Conservation (phyloP, 2,888 invertebrate species). For the Pheosia tremula region DNA sequence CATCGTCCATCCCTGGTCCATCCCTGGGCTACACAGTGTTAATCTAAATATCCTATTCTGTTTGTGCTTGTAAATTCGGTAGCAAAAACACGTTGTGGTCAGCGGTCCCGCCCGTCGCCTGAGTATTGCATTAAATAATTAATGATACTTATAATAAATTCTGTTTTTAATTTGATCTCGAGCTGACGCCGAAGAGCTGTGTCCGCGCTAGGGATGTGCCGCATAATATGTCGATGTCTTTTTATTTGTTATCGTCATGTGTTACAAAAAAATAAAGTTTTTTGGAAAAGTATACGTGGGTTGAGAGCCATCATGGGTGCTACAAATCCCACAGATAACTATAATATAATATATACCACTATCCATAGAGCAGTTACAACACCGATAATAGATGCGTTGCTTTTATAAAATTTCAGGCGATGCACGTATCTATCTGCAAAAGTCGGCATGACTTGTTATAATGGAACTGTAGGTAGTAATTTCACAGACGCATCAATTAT, state of each 20-base stretch:
- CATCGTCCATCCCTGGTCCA: conserved; percentile 48
- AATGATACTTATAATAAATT: conserved; percentile 79
- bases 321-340: background rate
- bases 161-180: conserved; percentile 78
- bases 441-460: too few relatives aligned
- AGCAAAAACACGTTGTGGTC: conserved; percentile 74
- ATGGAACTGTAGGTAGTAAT: too few relatives aligned
- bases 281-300: background rate
- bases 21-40: conserved; percentile 63
- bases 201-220: conserved; percentile 17
- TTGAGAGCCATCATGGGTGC: conserved; percentile 9
- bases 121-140: conserved; percentile 75
- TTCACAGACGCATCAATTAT: too few relatives aligned
- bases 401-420: too few relatives aligned
- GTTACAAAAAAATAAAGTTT: background rate
- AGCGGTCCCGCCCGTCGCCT: conserved; percentile 46
- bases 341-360: too few relatives aligned
- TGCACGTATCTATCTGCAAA: too few relatives aligned
- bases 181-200: conserved; percentile 53
- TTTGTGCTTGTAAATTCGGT: conserved; percentile 65
- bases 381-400: too few relatives aligned
- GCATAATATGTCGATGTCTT: conserved; percentile 19
- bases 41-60: conserved; percentile 78
- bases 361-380: too few relatives aligned
- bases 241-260: conserved; percentile 7